Conservation (phyloP, 1,140 invertebrate genomes). For the Fopius arisanus region DNA sequence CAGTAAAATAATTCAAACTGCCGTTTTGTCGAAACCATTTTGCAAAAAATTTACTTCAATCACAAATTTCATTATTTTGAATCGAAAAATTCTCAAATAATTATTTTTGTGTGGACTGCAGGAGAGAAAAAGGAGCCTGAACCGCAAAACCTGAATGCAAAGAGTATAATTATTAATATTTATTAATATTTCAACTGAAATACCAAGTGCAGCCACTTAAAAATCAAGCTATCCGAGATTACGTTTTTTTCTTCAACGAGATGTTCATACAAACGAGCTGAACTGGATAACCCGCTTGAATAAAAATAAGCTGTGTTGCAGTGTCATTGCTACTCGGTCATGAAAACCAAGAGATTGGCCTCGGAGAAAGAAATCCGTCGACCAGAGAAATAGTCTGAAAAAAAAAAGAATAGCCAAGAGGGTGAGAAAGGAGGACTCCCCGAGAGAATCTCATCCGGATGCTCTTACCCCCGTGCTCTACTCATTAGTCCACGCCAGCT, state of each 20-base stretch:
- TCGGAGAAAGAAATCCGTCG: background rate
- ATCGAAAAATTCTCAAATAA: no score
- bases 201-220: no score
- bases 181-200: no score
- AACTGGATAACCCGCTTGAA: background rate
- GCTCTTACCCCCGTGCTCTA: constrained; percentile 19
- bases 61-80: no score
- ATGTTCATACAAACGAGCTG: background rate
- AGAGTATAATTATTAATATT: no score
- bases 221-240: no score
- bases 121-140: no score
- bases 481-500: constrained; percentile 24
- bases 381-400: background rate
- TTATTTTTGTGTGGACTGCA: no score
- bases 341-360: background rate
- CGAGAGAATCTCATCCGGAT: constrained; percentile 21
- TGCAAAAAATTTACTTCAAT: no score
- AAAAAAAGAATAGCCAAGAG: background rate
- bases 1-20: no score
- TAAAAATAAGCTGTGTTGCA: background rate
- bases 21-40: no score
- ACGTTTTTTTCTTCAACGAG: background rate
- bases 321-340: background rate
- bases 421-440: constrained; percentile 5
- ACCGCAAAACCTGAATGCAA: no score